phyloP scores from a whole-genome alignment of 2,797 vertebrate species.

The Odontamblyopus lacepedii region DNA sequence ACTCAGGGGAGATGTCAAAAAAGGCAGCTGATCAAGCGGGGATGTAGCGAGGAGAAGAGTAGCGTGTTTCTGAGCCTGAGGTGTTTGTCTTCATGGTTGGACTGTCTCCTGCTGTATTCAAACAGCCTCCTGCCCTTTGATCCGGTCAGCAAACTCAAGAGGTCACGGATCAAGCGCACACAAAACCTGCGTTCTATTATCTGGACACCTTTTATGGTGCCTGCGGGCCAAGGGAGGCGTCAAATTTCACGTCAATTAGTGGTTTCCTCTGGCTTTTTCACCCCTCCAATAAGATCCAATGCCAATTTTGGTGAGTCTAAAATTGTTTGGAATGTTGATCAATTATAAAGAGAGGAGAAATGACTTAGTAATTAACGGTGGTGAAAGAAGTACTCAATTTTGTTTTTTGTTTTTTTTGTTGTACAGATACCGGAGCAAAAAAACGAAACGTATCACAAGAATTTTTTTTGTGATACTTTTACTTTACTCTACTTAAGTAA shows the following conservation, averaged over 20 bases:
- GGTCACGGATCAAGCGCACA: conserved; percentile 50
- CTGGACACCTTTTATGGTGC: conserved; percentile 27
- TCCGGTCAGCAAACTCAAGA: conserved; percentile 51
- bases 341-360: background rate
- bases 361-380: background rate
- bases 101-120: conserved; percentile 32
- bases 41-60: conserved; percentile 38
- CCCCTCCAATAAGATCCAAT: conserved; percentile 37
- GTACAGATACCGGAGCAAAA: no score
- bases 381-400: no score
- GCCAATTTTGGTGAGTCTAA: conserved; percentile 33
- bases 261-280: conserved; percentile 46
- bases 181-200: conserved; percentile 39
- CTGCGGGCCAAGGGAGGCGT: conserved; percentile 25
- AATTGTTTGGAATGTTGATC: conserved; percentile 1
- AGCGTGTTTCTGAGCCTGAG: conserved; percentile 35
- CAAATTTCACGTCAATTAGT: conserved; percentile 46
- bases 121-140: conserved; percentile 52
- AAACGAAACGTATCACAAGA: no score
- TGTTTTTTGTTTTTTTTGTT: no score
- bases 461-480: no score
- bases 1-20: conserved; percentile 59
- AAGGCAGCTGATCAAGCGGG: conserved; percentile 64
- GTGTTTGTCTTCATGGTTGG: conserved; percentile 59
- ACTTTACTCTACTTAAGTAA: no score